These are phyloP conservation scores for Eubucco bourcierii DNA, from an alignment of 2,113 vertebrate species.

Conservation along the genomic window DNA sequence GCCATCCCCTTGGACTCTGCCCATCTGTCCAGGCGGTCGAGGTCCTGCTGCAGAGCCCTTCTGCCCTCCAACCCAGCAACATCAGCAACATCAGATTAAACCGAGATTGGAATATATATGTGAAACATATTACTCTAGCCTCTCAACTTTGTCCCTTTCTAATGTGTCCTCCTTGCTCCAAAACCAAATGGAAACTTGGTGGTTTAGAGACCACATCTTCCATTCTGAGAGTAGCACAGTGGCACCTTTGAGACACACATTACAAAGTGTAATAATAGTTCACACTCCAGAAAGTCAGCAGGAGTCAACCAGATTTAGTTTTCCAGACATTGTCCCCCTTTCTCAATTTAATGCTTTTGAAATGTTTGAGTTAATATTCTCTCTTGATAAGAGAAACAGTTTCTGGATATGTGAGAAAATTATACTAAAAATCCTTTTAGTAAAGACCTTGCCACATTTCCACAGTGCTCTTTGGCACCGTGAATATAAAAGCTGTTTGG, in stretches of 20 bases:
- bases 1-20: no score
- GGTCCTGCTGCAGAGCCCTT: no score
- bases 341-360: not conserved
- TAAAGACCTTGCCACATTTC: not conserved
- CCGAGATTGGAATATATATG: no score
- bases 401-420: not conserved
- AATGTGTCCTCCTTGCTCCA: not conserved
- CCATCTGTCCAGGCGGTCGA: no score
- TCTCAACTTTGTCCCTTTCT: not conserved
- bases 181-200: not conserved
- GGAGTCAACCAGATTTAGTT: not conserved
- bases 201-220: not conserved
- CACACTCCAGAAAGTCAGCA: conserved; percentile 1
- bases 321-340: not conserved
- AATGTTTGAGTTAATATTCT: not conserved
- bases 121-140: not conserved
- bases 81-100: no score
- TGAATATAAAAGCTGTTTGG: not conserved
- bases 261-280: not conserved
- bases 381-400: not conserved
- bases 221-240: not conserved
- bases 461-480: not conserved
- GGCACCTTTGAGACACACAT: not conserved
- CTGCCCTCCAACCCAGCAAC: no score
- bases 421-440: not conserved